Base-by-base conservation (phyloP, 2,797 vertebrate genomes). In the Rousettus madagascariensis region DNA sequence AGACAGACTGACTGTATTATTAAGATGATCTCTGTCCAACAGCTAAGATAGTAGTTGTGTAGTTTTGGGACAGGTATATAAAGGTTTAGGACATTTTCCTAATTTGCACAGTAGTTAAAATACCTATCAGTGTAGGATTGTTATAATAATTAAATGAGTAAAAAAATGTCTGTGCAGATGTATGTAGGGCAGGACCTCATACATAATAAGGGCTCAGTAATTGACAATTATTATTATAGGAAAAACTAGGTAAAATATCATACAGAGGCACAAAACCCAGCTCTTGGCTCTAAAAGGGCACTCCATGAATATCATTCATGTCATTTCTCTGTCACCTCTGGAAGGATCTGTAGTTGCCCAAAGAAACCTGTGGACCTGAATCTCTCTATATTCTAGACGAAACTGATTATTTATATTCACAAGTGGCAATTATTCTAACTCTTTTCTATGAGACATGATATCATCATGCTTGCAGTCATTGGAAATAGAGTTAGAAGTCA, bases 401-500 rank as follows among this genome's bases (percentile, higher is more conserved):
- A 41, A 26, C 17, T 38, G 22, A 46, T 12, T 26, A 55, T 80
- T 79, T 83, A 26, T 17, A 8, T 74, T 95, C 57, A 28, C 33
- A 22, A 59, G 80, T 26, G 77, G 8, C 8, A 53, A 69, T 26
- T 63, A 8, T 33, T 94, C 28, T 26, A 83, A 43, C 55, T 53
- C n/a, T 65, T 30, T 43, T 38, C 36, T 26, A 41, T 51, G 22
- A 61, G 61, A 63, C 24, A 55, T 33, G 36, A 22, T 33, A 36
- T 33, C 49, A 43, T 51, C 80, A 46, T 63, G n/a, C 33, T 57
- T 41, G 72, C 33, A 57, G 38, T 87, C 46, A 93, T 0, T 94
- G 82, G 38, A 78, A 84, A 55, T 16, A 91, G 13, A 94, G n/a
- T 86, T 80, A 30, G 22, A 91, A 92, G 61, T 87, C 30, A 53